A percentile compares a stretch with the other conserved stretches of the same genome.
Conservation (phyloP, 2,113 vertebrate genomes). For the Mustelus asterias region DNA sequence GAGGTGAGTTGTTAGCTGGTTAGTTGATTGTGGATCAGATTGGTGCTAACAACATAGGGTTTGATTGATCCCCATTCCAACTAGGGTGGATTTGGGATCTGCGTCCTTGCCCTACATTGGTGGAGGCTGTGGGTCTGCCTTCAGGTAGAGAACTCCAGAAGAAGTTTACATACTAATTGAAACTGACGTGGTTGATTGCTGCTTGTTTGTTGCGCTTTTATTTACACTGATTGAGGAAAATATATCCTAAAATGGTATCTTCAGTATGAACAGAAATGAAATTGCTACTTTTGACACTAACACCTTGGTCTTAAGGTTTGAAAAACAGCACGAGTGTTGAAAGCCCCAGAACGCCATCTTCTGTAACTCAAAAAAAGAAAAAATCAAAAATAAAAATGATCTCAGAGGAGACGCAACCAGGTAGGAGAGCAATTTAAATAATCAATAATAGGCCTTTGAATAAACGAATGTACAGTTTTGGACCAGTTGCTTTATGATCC, state of each 20-base stretch:
- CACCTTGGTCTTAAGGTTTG: background rate
- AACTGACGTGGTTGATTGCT: background rate
- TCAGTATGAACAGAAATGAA: background rate
- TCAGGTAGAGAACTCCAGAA: background rate
- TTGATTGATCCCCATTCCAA: too few relatives aligned
- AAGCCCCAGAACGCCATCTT: background rate
- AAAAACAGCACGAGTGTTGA: conserved; percentile 25
- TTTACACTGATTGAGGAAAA: background rate
- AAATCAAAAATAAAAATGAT: conserved; percentile 27
- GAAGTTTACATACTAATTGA: background rate
- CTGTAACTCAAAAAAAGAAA: background rate
- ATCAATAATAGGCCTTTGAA: too few relatives aligned
- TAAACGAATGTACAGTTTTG: background rate
- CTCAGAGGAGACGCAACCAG: conserved; percentile 17
- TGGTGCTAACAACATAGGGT: too few relatives aligned
- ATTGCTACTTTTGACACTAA: background rate
- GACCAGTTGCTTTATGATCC: background rate
- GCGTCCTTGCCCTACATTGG: too few relatives aligned
- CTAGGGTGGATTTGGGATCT: too few relatives aligned
- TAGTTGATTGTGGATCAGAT: too few relatives aligned
- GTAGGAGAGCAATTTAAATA: conserved; percentile 26
- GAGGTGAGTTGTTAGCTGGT: too few relatives aligned
- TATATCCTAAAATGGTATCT: background rate
- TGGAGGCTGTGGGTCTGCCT: too few relatives aligned
- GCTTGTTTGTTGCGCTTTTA: background rate